Evolutionary conservation across 2,888 invertebrate species (phyloP).

Genomic region (Iselma pallidipennis): DNA sequence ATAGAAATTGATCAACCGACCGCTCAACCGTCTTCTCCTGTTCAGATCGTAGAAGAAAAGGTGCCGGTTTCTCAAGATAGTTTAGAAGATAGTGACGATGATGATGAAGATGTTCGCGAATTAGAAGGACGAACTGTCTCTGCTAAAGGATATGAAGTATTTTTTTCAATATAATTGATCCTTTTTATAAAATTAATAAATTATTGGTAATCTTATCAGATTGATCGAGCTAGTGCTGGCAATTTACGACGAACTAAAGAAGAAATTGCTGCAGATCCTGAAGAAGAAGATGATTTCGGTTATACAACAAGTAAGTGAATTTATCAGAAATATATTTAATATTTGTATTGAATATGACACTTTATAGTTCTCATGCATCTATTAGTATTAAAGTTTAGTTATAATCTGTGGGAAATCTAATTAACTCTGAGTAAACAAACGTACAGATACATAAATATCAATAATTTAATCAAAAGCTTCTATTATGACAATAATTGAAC

Average conservation of each 20-base stretch:
- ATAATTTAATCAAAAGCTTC: not conserved
- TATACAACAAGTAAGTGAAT: slow-evolving; percentile 85
- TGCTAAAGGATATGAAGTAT: slow-evolving; percentile 75
- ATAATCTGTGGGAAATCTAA: not conserved
- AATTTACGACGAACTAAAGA: slow-evolving; percentile 77
- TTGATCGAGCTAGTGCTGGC: slow-evolving; percentile 86
- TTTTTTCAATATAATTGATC: not conserved
- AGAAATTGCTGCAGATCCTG: slow-evolving; percentile 79
- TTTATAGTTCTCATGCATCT: no score
- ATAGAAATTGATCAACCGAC: not conserved
- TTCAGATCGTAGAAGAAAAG: no score
- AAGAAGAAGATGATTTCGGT: slow-evolving; percentile 89
- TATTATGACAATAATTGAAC: not conserved
- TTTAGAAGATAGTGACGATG: slow-evolving; percentile 30
- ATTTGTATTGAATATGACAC: no score
- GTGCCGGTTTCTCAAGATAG: not conserved
- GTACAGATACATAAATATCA: not conserved
- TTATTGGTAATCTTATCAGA: slow-evolving; percentile 63
- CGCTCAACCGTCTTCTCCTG: not conserved
- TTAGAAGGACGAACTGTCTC: slow-evolving; percentile 80
- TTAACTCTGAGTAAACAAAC: not conserved
- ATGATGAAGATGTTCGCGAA: slow-evolving; percentile 73
- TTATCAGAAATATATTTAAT: no score
- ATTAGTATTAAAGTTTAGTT: not conserved
- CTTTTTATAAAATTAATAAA: not conserved